Evolutionary conservation across 2,797 vertebrate genomes (phyloP).

Genomic region (Myotis daubentonii): DNA sequence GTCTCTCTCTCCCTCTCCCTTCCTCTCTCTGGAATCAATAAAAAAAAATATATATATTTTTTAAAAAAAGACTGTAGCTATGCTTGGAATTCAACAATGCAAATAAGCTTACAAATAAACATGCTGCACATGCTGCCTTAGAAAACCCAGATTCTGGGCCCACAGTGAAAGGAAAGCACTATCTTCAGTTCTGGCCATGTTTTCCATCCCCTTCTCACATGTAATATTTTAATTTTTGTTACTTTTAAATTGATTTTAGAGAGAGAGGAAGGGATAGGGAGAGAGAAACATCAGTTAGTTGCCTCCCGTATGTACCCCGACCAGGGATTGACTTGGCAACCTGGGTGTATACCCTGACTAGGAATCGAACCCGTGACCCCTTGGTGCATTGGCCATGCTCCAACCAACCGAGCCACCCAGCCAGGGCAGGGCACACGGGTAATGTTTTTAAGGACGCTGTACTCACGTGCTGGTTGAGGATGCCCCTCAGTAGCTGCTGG

Average conservation of each 20-base stretch:
- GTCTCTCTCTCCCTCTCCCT: no score
- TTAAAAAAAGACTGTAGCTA: not conserved
- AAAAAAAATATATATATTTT: no score
- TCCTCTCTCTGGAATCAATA: no score
- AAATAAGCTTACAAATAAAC: conserved; percentile 34
- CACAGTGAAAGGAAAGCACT: not conserved
- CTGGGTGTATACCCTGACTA: not conserved
- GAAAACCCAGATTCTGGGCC: not conserved
- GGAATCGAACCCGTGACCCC: not conserved
- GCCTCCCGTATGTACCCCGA: not conserved
- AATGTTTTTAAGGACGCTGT: not conserved
- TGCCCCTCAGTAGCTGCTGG: conserved; percentile 82
- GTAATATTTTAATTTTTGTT: not conserved
- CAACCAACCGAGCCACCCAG: not conserved
- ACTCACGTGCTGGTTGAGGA: conserved; percentile 85
- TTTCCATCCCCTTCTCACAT: not conserved
- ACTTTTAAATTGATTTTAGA: not conserved
- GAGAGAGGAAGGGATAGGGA: not conserved
- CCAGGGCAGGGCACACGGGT: not conserved
- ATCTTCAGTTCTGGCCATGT: not conserved
- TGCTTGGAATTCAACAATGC: conserved; percentile 16
- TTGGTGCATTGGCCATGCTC: not conserved
- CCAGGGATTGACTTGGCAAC: not conserved
- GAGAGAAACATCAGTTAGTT: not conserved
- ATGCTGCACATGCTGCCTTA: not conserved